Evolutionary conservation across 1,140 invertebrate genomes (phyloP).

Genomic region (Drosophila parvula): DNA sequence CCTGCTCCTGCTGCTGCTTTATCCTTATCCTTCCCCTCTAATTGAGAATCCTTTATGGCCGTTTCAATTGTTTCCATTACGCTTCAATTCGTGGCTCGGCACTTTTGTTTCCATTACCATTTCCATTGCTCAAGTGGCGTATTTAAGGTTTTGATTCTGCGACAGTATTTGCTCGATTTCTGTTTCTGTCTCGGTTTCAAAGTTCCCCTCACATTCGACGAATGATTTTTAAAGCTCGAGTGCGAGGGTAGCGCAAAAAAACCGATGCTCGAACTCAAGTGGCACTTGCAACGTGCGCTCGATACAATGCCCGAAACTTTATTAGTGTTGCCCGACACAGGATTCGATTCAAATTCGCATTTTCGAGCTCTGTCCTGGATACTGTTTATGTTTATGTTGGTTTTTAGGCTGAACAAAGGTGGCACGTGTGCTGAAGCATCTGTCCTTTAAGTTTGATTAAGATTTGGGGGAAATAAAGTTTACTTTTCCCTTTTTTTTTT

Average conservation of each 20-base stretch:
- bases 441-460: slow-evolving; percentile 35
- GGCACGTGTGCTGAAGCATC: slow-evolving; percentile 66
- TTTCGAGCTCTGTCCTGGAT: slow-evolving; percentile 7
- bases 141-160: slow-evolving; percentile 82
- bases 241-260: slow-evolving; percentile 19
- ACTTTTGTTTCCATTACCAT: slow-evolving; percentile 77
- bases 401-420: slow-evolving; percentile 59
- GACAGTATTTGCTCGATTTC: slow-evolving; percentile 68
- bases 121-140: slow-evolving; percentile 76
- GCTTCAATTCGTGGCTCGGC: slow-evolving; percentile 66
- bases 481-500: not conserved
- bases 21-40: slow-evolving; percentile 44
- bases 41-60: slow-evolving; percentile 82
- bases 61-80: slow-evolving; percentile 83
- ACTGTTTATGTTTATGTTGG: slow-evolving; percentile 64
- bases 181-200: slow-evolving; percentile 27
- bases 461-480: not conserved
- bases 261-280: slow-evolving; percentile 52
- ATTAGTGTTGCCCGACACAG: slow-evolving; percentile 76
- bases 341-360: slow-evolving; percentile 32
- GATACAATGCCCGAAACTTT: slow-evolving; percentile 56
- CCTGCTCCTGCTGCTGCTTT: not conserved
- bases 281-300: slow-evolving; percentile 67
- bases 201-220: slow-evolving; percentile 29
- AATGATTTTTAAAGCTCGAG: slow-evolving; percentile 61